Base-by-base conservation (phyloP, 2,797 vertebrate genomes). In the Corythornis leucogaster region DNA sequence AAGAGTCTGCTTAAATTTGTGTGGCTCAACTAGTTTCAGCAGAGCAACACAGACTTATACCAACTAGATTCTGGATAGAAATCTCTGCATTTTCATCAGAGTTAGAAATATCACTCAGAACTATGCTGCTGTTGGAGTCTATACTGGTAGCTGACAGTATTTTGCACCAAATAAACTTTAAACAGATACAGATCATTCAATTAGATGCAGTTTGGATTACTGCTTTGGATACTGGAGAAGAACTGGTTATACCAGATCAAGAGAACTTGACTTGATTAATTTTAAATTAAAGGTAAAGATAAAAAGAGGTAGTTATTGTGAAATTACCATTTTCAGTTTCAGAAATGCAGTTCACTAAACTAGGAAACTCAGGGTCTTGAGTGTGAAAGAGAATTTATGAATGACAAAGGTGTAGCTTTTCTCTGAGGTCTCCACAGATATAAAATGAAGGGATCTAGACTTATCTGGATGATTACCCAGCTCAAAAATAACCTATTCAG, bases 401-500 rank as follows among this genome's bases (percentile, higher is more conserved):
- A 85, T 4, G 12, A 83, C 33, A 85, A 62, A 78, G 21, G 21
- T 58, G 35, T 13, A 53, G 7, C 9, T 25, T 77, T 85, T 93
- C 66, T 74, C n/a, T 43, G 26, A 19, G 38, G 17, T 58, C 28
- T 85, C 38, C 45, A 25, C 12, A 80, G 66, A 87, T 85, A 80
- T 51, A 38, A 78, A 80, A 35, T 30, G 46, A 70, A 90, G 30
- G 43, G 42, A 80, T 78, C 30, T 80, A 90, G 61, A 87, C 42
- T 43, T 64, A 82, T 10, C 5, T 70, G 62, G 57, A 46, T 87
- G n/a, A 80, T 66, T 90, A 93, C 22, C 5, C 46, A 75, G 55
- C 51, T 89, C 64, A 83, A 68, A 90, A 96, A 80, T 14, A 87
- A 83, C 58, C 69, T 78, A 19, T 68, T 89, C 48, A 61, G 81